Evolutionary conservation across 30 jellyfish, hydroid and myxozoan genomes (phyloP).

Genomic region (Aurelia sp.): DNA sequence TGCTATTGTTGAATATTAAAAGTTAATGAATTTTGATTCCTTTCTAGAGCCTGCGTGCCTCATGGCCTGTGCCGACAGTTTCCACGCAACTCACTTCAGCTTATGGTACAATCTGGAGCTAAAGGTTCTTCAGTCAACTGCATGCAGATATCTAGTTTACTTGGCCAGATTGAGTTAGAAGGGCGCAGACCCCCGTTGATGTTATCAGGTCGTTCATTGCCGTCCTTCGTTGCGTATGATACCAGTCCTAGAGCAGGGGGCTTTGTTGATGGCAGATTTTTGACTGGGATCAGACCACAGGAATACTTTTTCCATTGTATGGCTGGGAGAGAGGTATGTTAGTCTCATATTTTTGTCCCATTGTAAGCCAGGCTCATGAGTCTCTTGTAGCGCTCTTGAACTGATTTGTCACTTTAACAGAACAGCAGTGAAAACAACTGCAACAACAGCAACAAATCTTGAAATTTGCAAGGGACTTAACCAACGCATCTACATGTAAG

Average conservation of each 20-base stretch:
- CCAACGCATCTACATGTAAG: too few relatives aligned
- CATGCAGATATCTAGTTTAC: constrained; percentile 98
- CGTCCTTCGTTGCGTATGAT: constrained; percentile 95
- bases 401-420: too few relatives aligned
- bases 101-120: constrained; percentile 99
- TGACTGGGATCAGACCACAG: constrained; percentile 99
- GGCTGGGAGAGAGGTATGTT: constrained; percentile 99
- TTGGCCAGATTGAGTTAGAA: constrained; percentile 99
- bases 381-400: too few relatives aligned
- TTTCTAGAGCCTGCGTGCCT: constrained; percentile 90
- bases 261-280: constrained; percentile 95
- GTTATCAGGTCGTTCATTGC: constrained; percentile 98
- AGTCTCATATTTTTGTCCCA: too few relatives aligned
- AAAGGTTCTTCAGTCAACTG: constrained; percentile 98
- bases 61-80: constrained; percentile 88
- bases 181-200: constrained; percentile 99
- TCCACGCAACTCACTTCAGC: constrained; percentile 95
- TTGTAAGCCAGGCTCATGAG: too few relatives aligned
- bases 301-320: constrained; percentile 99
- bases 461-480: too few relatives aligned
- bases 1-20: too few relatives aligned
- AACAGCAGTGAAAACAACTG: too few relatives aligned
- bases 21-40: background rate
- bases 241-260: constrained; percentile 99
- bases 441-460: too few relatives aligned